Evolutionary conservation across 2,888 invertebrate genomes (phyloP).

Genomic region (Platynereis dumerilii): DNA sequence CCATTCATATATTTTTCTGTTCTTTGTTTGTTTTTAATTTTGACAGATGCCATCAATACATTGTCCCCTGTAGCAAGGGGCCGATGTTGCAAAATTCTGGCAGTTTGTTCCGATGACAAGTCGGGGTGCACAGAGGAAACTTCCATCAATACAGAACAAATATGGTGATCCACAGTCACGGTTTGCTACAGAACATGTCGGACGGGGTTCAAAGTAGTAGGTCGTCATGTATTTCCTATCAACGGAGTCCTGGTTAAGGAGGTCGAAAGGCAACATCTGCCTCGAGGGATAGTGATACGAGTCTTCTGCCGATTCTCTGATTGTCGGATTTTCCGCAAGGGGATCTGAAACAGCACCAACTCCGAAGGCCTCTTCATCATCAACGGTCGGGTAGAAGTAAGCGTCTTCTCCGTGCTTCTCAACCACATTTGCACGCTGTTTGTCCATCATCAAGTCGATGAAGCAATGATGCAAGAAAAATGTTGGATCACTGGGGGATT

Average conservation of each 20-base stretch:
- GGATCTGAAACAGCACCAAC: neutral
- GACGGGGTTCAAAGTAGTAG: neutral
- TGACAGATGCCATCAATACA: slow-evolving; percentile 4
- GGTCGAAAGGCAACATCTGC: neutral
- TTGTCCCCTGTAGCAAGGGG: neutral
- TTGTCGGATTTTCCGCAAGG: too few species aligned
- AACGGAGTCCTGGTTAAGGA: too few species aligned
- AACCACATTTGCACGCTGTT: neutral
- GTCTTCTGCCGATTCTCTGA: neutral
- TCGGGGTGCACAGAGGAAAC: neutral
- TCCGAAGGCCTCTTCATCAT: neutral
- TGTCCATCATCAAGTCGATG: neutral
- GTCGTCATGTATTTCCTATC: neutral
- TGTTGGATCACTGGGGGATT: neutral
- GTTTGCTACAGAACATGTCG: neutral
- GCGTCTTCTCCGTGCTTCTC: neutral
- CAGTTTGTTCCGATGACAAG: neutral
- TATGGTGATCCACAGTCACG: neutral
- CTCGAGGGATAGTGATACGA: neutral
- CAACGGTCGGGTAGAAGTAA: neutral
- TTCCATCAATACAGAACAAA: neutral
- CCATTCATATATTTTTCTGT: too few species aligned
- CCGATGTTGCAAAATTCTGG: neutral
- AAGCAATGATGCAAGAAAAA: slow-evolving; percentile 5
- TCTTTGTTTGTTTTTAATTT: too few species aligned